Base-by-base conservation (phyloP, 64 coral and sea anemone genomes). In the Platygyra sinensis region DNA sequence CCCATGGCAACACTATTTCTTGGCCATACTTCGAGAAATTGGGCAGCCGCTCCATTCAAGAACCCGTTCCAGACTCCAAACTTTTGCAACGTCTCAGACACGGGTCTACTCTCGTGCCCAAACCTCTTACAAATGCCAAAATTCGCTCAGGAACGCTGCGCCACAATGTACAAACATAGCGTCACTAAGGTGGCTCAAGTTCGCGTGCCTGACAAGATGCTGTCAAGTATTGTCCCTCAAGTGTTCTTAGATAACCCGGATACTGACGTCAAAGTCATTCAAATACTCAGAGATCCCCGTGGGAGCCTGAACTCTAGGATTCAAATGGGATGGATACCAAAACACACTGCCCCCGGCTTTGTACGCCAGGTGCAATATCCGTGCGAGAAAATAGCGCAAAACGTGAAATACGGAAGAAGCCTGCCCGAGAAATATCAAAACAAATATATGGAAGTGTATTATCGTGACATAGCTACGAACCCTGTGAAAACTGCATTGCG, bases 221-320 rank as follows among this genome's bases (percentile, higher is more conserved):
- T 91, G 6, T 83, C 89, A 0, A 73, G 27, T 19, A 20, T 91
- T 11, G 13, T 86, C 1, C 69, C 69, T 5, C 79, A 61, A 10
- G 29, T 75, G 17, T 76, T 91, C 11, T 5, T 61, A 29, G 80
- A 86, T 42, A 91, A 91, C 89, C 89, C 72, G 71, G 52, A 86
- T 11, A 67, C 80, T 46, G 71, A 87, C 59, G 33, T 87, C 74
- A 72, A 61, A 9, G 33, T 86, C n/a, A 51, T 91, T 62, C 80
- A 86, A 15, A 76, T 91, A 27, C 46, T 91, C 8, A 65, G 89
- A 25, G 89, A 91, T 25, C 89, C 89, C 8, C 79, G 89, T 17
- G 89, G 89, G 27, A 76, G 57, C 60, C 18, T 91, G 16, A 27
- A 84, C 17, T 91, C 89, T 8, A 27, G 89, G 29, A 83, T 91